Evolutionary conservation across 2,888 invertebrate species (phyloP), one percentile per base, ranked within the genome.

Genomic region (Ectropis crepuscularia): DNA sequence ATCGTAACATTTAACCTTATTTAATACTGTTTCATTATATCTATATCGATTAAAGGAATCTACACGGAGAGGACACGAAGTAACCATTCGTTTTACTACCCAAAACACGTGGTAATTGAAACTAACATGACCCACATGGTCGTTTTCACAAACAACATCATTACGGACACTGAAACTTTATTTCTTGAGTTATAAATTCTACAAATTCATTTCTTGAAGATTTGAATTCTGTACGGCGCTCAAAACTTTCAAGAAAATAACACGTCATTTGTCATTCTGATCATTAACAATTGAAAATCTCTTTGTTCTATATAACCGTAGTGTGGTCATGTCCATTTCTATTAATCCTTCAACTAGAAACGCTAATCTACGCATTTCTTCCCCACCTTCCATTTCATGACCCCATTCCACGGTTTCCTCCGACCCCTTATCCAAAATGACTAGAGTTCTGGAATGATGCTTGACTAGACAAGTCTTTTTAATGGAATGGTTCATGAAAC

Each of bases 11-110:
- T 73, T 66, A 69, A 65, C 37, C 70, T 71, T 75, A 71, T 37
- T n/a, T 72, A 76, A 75, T 76, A 76, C 74, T 75, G 72, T 69
- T 61, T 59, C 61, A 72, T 67, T 71, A 74, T 57, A 64, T 68
- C 68, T 74, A 71, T 70, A 70, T 55, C 50, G 46, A 68, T 71
- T 63, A 68, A 69, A 65, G 66, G 68, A 70, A 71, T 76, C 79
- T 84, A 81, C 76, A 70, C 68, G 70, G 74, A 79, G 73, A 78
- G 74, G 75, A 80, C 77, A 73, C 72, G 73, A 78, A 66, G 57
- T 63, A 47, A 63, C 37, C 57, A 58, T 51, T 59, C 54, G 41
- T 47, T 55, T 58, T 41, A 4, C 37, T 54, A 28, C 28, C 49
- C 36, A 39, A 42, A 28, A 47, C 12, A 47, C n/a, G 11, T 11